Evolutionary conservation across 2,888 invertebrate species (phyloP).

Genomic region (Drosophila pseudotakahashii): DNA sequence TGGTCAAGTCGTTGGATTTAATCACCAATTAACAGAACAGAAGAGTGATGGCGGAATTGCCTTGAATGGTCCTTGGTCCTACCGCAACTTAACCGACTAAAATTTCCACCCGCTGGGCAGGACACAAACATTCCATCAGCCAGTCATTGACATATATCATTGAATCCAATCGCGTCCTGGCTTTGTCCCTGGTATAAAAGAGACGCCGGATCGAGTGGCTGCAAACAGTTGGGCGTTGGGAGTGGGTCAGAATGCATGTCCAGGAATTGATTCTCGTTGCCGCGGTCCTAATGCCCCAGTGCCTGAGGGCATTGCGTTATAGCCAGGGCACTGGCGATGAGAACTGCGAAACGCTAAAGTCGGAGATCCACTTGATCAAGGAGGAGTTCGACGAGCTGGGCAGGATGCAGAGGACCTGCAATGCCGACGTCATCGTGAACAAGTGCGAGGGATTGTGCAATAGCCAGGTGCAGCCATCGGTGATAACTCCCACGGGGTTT

Average conservation of each 20-base stretch:
- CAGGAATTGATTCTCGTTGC: constrained; percentile 62
- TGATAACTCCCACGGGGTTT: constrained; percentile 94
- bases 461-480: constrained; percentile 96
- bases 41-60: constrained; percentile 20
- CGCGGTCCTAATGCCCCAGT: constrained; percentile 52
- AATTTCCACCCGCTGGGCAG: constrained; percentile 56
- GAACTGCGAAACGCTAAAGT: constrained; percentile 93
- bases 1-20: constrained; percentile 65
- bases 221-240: constrained; percentile 50
- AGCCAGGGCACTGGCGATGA: constrained; percentile 86
- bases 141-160: constrained; percentile 59
- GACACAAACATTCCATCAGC: constrained; percentile 74
- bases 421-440: constrained; percentile 94
- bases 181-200: constrained; percentile 54
- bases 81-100: constrained; percentile 53
- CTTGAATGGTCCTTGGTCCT: constrained; percentile 68
- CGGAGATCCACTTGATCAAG: constrained; percentile 95
- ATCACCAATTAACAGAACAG: constrained; percentile 65
- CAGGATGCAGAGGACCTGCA: constrained; percentile 93
- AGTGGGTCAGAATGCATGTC: constrained; percentile 57
- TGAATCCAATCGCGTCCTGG: constrained; percentile 53
- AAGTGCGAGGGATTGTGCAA: constrained; percentile 97
- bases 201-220: neutral
- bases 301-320: constrained; percentile 73
- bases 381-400: constrained; percentile 96